phyloP scores from a whole-genome alignment of 64 coral and sea anemone genomes.

The Actinia tenebrosa region DNA sequence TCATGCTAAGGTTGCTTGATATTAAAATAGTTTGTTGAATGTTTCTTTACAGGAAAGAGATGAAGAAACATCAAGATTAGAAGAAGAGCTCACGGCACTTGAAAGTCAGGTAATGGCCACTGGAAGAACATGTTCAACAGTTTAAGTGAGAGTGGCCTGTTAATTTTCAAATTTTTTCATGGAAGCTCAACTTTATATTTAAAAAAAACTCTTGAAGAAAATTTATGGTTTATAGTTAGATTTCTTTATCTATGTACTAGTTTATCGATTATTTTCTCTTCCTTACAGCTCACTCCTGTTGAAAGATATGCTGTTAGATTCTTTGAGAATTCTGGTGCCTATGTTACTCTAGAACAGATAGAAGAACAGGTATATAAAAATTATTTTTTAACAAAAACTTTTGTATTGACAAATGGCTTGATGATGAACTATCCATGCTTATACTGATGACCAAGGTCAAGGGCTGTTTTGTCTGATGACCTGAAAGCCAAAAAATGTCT shows the following conservation, averaged over 20 bases:
- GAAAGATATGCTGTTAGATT: conserved; percentile 96
- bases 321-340: conserved; percentile 74
- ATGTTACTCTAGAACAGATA: conserved; percentile 85
- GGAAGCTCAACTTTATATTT: background rate
- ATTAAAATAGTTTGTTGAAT: background rate
- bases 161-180: no score
- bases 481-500: background rate
- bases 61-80: conserved; percentile 78
- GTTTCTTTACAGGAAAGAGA: conserved; percentile 33
- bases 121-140: background rate
- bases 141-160: background rate
- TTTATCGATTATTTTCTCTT: background rate
- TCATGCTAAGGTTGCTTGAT: background rate
- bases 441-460: conserved; percentile 17
- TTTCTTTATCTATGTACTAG: background rate
- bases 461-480: conserved; percentile 12
- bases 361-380: conserved; percentile 61
- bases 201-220: background rate
- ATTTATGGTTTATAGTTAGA: background rate
- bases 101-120: conserved; percentile 73
- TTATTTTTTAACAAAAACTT: background rate
- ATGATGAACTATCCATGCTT: conserved; percentile 27
- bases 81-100: conserved; percentile 82
- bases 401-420: background rate
- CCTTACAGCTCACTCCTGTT: conserved; percentile 70